A percentile compares a stretch with the other conserved stretches of the same genome.
These are phyloP conservation scores for Botia kubotai DNA, from an alignment of 2,797 vertebrate genomes.

Conservation along the genomic window DNA sequence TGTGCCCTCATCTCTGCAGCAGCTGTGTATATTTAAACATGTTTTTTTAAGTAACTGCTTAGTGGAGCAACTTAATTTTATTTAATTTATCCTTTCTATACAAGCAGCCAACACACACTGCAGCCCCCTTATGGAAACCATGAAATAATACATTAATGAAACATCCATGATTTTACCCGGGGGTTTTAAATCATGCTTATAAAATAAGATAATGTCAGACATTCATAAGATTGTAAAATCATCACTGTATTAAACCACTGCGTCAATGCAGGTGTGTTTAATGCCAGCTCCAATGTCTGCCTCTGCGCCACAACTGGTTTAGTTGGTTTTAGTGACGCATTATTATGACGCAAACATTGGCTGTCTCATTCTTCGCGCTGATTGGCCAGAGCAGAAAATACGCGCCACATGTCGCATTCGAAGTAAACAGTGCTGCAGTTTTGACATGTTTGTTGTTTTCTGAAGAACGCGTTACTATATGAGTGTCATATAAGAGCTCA, in stretches of 20 bases:
- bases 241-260: neutral
- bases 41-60: neutral
- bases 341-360: conserved; percentile 17
- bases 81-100: neutral
- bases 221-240: no score
- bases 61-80: neutral
- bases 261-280: neutral
- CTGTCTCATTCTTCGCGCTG: conserved; percentile 42
- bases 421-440: conserved; percentile 69
- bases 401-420: conserved; percentile 67
- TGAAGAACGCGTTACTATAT: no score
- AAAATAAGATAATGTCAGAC: no score
- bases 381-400: conserved; percentile 70
- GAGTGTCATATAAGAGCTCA: neutral
- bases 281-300: neutral
- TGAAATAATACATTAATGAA: neutral
- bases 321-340: neutral
- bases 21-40: neutral
- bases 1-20: conserved; percentile 43
- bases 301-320: neutral
- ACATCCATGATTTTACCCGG: neutral
- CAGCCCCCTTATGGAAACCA: neutral
- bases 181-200: neutral
- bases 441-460: neutral
- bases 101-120: neutral